Conservation (phyloP, 2,888 invertebrate genomes). For the Ormia ochracea region DNA sequence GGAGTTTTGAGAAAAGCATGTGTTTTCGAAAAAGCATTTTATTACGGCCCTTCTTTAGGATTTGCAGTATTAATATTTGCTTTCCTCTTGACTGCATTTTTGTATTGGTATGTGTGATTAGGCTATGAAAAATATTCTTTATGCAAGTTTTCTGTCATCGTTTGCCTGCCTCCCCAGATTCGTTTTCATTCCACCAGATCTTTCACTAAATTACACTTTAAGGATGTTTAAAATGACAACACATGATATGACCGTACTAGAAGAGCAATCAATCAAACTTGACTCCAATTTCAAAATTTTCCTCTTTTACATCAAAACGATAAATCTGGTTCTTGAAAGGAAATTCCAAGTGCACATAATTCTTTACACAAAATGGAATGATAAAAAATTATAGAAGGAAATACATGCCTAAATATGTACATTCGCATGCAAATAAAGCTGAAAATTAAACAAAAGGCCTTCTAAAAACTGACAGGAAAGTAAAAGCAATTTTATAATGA, state of each 20-base stretch:
- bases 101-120: no score
- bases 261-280: constrained; percentile 31
- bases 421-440: neutral
- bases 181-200: no score
- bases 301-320: constrained; percentile 33
- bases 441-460: neutral
- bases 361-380: neutral
- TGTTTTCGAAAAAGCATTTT: no score
- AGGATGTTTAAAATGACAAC: neutral
- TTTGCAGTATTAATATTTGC: no score
- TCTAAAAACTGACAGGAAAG: constrained; percentile 14
- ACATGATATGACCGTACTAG: neutral
- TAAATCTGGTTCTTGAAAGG: constrained; percentile 11
- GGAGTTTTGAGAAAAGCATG: no score
- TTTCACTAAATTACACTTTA: no score
- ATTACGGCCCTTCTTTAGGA: no score
- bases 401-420: neutral
- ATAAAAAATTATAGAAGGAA: neutral
- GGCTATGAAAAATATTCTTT: no score
- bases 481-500: constrained; percentile 43
- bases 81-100: no score
- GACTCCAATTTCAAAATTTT: constrained; percentile 40
- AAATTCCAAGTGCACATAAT: no score
- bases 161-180: no score
- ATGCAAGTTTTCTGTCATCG: no score